phyloP scores from a whole-genome alignment of 2,888 invertebrate species.

The Drosophila siamana region DNA sequence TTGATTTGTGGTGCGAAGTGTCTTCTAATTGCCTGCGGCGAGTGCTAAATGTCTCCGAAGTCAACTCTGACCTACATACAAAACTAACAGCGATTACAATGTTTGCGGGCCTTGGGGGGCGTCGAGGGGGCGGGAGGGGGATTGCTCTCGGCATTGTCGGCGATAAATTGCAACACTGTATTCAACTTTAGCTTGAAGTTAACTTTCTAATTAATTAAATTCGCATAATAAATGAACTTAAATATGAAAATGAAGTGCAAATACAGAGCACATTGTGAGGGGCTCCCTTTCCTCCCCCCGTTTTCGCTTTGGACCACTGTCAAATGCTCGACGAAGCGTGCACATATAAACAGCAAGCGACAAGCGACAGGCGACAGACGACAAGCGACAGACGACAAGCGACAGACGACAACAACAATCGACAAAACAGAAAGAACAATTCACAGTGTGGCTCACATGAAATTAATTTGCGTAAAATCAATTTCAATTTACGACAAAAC shows the following conservation, averaged over 20 bases:
- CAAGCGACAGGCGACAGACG: slow-evolving; percentile 21
- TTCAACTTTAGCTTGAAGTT: slow-evolving; percentile 54
- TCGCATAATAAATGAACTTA: slow-evolving; percentile 77
- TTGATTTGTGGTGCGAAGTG: slow-evolving; percentile 29
- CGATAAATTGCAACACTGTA: slow-evolving; percentile 57
- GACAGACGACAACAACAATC: slow-evolving; percentile 36
- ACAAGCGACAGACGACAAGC: slow-evolving; percentile 13
- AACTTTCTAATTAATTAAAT: slow-evolving; percentile 77
- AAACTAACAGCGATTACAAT: neutral
- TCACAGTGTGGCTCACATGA: slow-evolving; percentile 60
- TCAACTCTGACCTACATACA: slow-evolving; percentile 41
- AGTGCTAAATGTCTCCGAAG: slow-evolving; percentile 20
- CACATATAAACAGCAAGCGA: slow-evolving; percentile 29
- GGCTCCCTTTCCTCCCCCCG: neutral
- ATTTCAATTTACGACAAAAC: slow-evolving; percentile 63
- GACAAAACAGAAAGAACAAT: slow-evolving; percentile 40
- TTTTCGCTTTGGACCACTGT: slow-evolving; percentile 26
- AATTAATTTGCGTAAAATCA: slow-evolving; percentile 75
- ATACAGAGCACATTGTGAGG: slow-evolving; percentile 39
- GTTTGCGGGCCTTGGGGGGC: neutral
- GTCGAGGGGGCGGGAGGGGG: neutral
- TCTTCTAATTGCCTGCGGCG: slow-evolving; percentile 27
- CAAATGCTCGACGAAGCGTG: slow-evolving; percentile 29
- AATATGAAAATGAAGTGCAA: slow-evolving; percentile 76
- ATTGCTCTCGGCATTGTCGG: slow-evolving; percentile 14